Conservation (phyloP, 1,140 invertebrate genomes). For the Diorhabda carinulata region DNA sequence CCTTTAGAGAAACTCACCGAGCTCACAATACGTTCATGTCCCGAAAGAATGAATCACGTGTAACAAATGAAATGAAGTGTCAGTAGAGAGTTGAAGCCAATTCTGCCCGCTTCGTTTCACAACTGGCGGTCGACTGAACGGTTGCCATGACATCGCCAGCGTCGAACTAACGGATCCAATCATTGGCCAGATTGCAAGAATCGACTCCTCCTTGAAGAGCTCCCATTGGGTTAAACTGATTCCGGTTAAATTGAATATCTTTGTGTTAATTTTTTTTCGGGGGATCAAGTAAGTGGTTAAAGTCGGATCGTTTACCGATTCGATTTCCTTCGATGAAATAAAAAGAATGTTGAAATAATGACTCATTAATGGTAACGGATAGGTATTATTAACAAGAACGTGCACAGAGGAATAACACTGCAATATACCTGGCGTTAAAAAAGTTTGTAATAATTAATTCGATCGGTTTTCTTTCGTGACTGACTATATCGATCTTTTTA, state of each 20-base stretch:
- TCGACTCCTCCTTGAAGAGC: conserved; percentile 39
- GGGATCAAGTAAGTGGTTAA: conserved; percentile 40
- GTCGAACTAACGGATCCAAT: conserved; percentile 41
- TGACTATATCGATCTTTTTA: too few species aligned
- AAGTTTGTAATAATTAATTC: too few species aligned
- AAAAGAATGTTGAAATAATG: conserved; percentile 3
- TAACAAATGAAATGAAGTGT: neutral
- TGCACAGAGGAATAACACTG: neutral
- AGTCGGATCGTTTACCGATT: conserved; percentile 20
- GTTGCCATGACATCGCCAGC: conserved; percentile 47
- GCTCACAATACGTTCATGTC: neutral
- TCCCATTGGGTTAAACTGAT: conserved; percentile 49
- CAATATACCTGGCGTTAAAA: too few species aligned
- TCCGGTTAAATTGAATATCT: conserved; percentile 48
- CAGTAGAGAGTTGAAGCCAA: neutral
- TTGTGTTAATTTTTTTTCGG: conserved; percentile 47
- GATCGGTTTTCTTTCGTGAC: too few species aligned
- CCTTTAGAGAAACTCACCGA: neutral
- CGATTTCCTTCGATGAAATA: neutral
- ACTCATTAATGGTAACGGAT: neutral
- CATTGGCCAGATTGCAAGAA: conserved; percentile 42
- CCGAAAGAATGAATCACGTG: neutral
- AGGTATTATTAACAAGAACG: neutral
- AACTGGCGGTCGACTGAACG: conserved; percentile 37
- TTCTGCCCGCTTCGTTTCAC: neutral